These are phyloP conservation scores for Meles meles DNA, from an alignment of 2,113 vertebrate species.

Conservation along the genomic window DNA sequence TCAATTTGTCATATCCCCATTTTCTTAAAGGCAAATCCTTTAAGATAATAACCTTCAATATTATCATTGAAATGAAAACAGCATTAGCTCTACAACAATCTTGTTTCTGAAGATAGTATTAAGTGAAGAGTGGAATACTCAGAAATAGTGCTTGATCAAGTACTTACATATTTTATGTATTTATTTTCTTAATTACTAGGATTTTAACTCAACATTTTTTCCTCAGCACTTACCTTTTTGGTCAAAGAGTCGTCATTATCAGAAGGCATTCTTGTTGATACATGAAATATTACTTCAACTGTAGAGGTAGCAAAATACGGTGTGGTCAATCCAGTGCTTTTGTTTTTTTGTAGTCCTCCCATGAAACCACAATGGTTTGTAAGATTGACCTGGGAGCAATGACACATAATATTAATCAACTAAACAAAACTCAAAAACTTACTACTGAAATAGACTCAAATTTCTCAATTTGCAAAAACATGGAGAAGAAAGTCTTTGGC, in stretches of 20 bases:
- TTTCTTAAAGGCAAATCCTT: slow-evolving; percentile 19
- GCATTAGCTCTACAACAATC: neutral
- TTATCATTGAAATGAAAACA: neutral
- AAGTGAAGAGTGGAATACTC: neutral
- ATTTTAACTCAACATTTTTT: slow-evolving; percentile 18
- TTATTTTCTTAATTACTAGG: slow-evolving; percentile 21
- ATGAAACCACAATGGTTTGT: slow-evolving; percentile 98
- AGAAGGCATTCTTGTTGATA: slow-evolving; percentile 98
- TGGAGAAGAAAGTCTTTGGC: slow-evolving; percentile 4
- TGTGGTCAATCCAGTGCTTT: slow-evolving; percentile 95
- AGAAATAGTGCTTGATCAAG: neutral
- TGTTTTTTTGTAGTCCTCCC: slow-evolving; percentile 97
- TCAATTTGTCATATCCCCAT: neutral
- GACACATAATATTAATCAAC: slow-evolving; percentile 33
- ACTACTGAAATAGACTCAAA: neutral
- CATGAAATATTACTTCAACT: slow-evolving; percentile 98
- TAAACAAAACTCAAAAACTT: neutral
- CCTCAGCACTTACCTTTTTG: slow-evolving; percentile 90
- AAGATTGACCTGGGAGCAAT: slow-evolving; percentile 90
- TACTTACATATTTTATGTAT: slow-evolving; percentile 49
- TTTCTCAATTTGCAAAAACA: neutral
- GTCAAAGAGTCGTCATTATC: slow-evolving; percentile 98
- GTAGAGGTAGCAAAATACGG: slow-evolving; percentile 98
- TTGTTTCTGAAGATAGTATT: neutral
- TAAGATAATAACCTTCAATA: slow-evolving; percentile 7